Conservation (phyloP, 2,113 vertebrate species). For the Salvelinus fontinalis region DNA sequence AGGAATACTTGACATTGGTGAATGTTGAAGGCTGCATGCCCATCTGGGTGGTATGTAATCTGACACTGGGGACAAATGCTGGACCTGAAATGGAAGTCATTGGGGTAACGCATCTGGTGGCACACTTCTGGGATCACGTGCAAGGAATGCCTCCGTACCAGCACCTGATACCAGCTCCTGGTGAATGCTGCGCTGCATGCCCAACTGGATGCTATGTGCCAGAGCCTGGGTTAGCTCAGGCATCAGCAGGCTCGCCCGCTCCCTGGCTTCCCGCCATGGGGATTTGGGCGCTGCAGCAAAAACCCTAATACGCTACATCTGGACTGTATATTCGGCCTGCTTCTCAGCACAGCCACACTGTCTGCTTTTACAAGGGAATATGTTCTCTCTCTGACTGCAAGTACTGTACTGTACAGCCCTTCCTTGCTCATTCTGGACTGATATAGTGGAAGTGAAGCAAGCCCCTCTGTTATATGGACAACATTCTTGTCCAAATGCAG, state of each 20-base stretch:
- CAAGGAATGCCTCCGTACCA: background rate
- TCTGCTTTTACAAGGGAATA: constrained; percentile 26
- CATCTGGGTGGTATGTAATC: background rate
- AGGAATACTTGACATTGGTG: background rate
- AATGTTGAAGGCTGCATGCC: background rate
- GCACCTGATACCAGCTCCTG: background rate
- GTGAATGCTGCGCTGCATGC: background rate
- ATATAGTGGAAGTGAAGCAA: constrained; percentile 19
- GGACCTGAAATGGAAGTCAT: background rate
- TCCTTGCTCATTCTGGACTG: constrained; percentile 9
- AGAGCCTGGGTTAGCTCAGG: background rate
- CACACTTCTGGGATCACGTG: background rate
- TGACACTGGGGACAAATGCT: background rate
- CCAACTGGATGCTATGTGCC: constrained; percentile 37
- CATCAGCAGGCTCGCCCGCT: constrained; percentile 22
- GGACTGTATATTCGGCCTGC: constrained; percentile 32
- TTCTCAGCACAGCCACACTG: constrained; percentile 1
- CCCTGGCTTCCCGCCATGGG: constrained; percentile 43
- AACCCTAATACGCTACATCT: constrained; percentile 40
- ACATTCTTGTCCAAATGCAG: constrained; percentile 7
- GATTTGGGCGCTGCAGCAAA: constrained; percentile 43
- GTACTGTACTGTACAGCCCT: constrained; percentile 3
- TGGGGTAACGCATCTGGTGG: background rate
- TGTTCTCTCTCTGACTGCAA: constrained; percentile 3
- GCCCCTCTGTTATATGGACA: constrained; percentile 23